Percentiles rank a stretch among this genome's conserved stretches.
Evolutionary conservation across 2,797 vertebrate species (phyloP).

Genomic region (Megaceryle alcyon): DNA sequence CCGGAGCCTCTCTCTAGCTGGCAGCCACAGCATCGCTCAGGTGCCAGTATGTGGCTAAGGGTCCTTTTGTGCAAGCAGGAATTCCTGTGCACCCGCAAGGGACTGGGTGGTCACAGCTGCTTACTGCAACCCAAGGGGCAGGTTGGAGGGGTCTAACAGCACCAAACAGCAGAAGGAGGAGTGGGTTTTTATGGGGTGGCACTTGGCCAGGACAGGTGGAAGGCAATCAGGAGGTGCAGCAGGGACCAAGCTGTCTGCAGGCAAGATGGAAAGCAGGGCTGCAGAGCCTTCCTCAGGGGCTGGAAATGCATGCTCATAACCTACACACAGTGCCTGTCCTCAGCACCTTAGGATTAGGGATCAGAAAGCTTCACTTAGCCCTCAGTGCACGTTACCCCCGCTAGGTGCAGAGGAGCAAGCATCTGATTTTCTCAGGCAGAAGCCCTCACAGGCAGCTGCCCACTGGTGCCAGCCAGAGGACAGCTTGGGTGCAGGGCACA

Average conservation of each 20-base stretch:
- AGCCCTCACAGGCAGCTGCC: background rate
- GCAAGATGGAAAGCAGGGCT: background rate
- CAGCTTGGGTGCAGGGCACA: background rate
- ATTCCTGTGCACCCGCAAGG: background rate
- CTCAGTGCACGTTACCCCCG: no score
- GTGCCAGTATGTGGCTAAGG: accelerated
- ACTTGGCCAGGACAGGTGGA: background rate
- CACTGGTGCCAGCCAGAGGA: background rate
- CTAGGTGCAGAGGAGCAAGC: background rate
- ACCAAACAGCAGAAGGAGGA: background rate
- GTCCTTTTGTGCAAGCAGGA: background rate
- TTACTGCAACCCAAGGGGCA: background rate
- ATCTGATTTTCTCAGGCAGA: background rate
- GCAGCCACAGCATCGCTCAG: accelerated
- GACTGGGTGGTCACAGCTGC: accelerated
- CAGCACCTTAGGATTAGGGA: accelerated
- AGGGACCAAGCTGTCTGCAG: background rate
- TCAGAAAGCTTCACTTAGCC: background rate
- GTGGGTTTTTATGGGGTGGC: background rate
- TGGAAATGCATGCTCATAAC: accelerated
- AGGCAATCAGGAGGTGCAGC: background rate
- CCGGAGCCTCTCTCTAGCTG: accelerated
- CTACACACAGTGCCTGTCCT: background rate
- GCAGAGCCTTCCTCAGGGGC: background rate
- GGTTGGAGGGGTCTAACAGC: background rate